Percentiles rank a stretch among this genome's conserved stretches.
These are phyloP conservation scores for Lamellibrachia luymesi DNA, from an alignment of 1,140 invertebrate species.

Conservation along the genomic window DNA sequence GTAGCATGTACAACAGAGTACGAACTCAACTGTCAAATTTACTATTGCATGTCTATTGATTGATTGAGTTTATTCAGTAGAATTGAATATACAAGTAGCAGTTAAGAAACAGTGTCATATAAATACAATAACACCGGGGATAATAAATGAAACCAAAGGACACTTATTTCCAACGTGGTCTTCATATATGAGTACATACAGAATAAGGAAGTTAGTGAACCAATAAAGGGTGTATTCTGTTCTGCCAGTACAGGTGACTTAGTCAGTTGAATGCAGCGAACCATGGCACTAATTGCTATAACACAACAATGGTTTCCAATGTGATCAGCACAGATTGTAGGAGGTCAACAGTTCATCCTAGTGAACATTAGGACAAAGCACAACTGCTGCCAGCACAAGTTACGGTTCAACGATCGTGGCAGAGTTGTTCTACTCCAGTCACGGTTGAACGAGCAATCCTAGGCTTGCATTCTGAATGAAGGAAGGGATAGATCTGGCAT, in stretches of 20 bases:
- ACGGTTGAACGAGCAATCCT: neutral
- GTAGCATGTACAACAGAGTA: too few relatives aligned
- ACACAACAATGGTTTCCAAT: neutral
- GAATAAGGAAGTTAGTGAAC: neutral
- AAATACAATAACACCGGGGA: too few relatives aligned
- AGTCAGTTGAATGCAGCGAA: neutral
- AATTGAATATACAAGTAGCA: too few relatives aligned
- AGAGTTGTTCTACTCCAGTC: neutral
- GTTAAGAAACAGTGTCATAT: too few relatives aligned
- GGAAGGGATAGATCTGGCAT: neutral
- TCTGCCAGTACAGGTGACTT: neutral
- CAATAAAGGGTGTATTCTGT: neutral
- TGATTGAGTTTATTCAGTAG: too few relatives aligned
- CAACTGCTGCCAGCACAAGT: neutral
- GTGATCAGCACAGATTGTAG: neutral
- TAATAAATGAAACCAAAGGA: too few relatives aligned
- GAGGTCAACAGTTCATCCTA: neutral
- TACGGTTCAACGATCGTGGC: neutral
- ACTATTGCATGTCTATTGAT: too few relatives aligned
- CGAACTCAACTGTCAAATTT: too few relatives aligned
- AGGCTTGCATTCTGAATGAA: neutral
- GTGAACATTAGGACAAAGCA: neutral
- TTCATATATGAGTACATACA: too few relatives aligned
- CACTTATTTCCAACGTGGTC: too few relatives aligned
- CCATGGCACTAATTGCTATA: neutral